phyloP scores from a whole-genome alignment of 2,113 vertebrate genomes.

The Recurvirostra avosetta region DNA sequence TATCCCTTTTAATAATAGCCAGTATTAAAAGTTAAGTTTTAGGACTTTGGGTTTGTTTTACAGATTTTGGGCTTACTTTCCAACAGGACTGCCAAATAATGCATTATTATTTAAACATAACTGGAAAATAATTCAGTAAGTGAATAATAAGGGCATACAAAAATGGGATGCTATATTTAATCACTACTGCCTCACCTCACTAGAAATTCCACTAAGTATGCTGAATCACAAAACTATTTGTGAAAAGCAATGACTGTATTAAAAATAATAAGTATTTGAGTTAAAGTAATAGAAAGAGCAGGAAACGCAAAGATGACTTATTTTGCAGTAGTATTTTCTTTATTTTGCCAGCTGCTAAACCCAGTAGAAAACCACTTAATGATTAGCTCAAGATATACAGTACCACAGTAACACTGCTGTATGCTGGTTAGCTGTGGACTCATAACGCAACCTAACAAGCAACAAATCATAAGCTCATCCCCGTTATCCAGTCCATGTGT shows the following conservation, averaged over 20 bases:
- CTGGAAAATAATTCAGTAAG: background rate
- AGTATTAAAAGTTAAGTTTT: background rate
- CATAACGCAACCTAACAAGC: fast-evolving
- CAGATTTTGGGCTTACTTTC: background rate
- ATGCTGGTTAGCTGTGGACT: too few relatives aligned
- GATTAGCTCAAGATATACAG: background rate
- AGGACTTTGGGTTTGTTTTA: background rate
- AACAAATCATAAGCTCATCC: background rate
- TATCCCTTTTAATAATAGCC: background rate
- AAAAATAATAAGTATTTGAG: background rate
- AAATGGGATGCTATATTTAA: background rate
- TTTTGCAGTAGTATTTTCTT: background rate
- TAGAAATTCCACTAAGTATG: background rate
- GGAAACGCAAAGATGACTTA: background rate
- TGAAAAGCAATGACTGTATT: background rate
- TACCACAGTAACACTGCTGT: fast-evolving
- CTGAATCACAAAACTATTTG: background rate
- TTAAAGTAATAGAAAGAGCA: background rate
- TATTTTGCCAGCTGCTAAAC: background rate
- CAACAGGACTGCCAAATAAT: background rate
- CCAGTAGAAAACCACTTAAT: background rate
- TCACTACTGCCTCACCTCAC: background rate
- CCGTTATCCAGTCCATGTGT: fast-evolving
- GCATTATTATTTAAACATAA: background rate
- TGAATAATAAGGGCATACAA: background rate